Percentiles rank a stretch among this genome's conserved stretches.
Evolutionary conservation across 2,888 invertebrate genomes (phyloP).

Genomic region (Pandemis corylana): DNA sequence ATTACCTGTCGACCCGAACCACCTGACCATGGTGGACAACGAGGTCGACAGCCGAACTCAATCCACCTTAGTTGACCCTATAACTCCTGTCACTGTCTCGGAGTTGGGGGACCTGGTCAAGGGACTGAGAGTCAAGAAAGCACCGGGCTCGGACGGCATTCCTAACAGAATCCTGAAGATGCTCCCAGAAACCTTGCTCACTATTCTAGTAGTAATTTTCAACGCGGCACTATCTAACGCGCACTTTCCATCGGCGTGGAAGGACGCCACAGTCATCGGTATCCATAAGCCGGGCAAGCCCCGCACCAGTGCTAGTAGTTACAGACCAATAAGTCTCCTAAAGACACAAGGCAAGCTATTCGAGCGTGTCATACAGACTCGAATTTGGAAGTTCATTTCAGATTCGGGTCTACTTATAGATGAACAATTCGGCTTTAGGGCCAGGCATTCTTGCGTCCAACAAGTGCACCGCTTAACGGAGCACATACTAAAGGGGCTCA

Average conservation of each 20-base stretch:
- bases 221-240: background rate
- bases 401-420: background rate
- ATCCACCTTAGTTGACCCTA: no score
- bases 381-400: background rate
- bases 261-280: background rate
- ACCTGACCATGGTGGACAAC: no score
- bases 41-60: no score
- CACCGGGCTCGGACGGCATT: background rate
- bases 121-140: background rate
- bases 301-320: accelerated
- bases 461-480: conserved; percentile 19
- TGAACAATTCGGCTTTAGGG: conserved; percentile 17
- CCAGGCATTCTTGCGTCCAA: conserved; percentile 20
- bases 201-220: background rate
- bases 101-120: background rate
- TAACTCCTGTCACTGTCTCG: no score
- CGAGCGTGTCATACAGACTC: background rate
- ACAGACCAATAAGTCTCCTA: conserved; percentile 4
- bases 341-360: conserved; percentile 18
- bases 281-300: conserved; percentile 25
- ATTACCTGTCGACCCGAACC: no score
- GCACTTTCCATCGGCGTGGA: background rate
- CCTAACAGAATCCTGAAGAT: background rate
- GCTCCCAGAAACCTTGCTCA: background rate
- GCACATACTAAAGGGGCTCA: background rate